Evolutionary conservation across 92 coral and sea anemone genomes (phyloP), one percentile per base, ranked within the genome.

Genomic region (Bergia sp.): DNA sequence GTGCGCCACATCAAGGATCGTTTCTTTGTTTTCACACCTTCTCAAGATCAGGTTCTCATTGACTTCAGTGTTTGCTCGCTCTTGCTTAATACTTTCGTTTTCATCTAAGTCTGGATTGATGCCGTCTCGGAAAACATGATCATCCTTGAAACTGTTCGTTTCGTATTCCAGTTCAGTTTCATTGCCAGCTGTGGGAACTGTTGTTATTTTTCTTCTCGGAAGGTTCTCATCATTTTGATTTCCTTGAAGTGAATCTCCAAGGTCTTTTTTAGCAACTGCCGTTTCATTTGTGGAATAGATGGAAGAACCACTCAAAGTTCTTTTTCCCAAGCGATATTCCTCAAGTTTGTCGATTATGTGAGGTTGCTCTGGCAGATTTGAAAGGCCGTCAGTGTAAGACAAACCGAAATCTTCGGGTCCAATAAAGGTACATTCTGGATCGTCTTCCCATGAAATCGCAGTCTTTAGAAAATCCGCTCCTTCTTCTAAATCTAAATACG

Each of bases 321-420:
- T 84, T 47, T 84, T 84, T 37, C 87, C 87, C 3, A 84, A 55
- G 21, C 87, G 87, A 84, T 84, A 84, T 84, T 84, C 87, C 75
- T 82, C 86, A 10, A 82, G 86, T 21, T 82, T 82, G 47, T 82
- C 86, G 37, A 41, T n/a, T 44, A 39, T 11, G 10, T 3, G 55
- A 23, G 23, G 69, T 41, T 39, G 7, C 18, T 18, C 15, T 4
- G n/a, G 45, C 11, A 42, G 4, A 38, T 18, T 47, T 3, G 40
- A 23, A 82, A 29, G 4, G 20, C 69, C 55, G 38, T 69, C 86
- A 41, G 61, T 65, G 74, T 64, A 82, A 41, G 75, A 61, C 38
- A 82, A 41, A n/a, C 86, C 86, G 57, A 82, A 82, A 23, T 84
- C 87, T 71, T 84, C 87, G 13, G 87, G 87, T 7, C 66, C 79